Evolutionary conservation across 2,113 vertebrate genomes (phyloP).

Genomic region (Megaleporinus macrocephalus): DNA sequence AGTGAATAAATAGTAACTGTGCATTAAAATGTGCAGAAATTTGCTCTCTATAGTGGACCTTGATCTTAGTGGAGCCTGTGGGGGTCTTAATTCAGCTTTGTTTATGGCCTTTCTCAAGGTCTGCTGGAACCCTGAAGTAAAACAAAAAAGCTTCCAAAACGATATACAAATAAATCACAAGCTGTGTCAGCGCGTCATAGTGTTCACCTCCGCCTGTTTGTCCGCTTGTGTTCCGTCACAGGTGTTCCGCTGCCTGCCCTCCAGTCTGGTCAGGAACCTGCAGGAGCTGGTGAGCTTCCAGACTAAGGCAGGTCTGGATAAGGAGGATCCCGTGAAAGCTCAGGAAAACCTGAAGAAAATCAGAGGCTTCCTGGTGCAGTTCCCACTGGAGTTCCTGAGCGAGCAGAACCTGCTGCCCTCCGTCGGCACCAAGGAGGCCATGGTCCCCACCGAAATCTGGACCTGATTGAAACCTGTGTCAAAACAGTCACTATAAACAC

Average conservation of each 20-base stretch:
- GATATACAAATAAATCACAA: no score
- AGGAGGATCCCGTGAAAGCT: slow-evolving; percentile 81
- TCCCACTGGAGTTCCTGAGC: slow-evolving; percentile 94
- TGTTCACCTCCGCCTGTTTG: no score
- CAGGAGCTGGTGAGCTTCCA: slow-evolving; percentile 88
- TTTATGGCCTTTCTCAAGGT: no score
- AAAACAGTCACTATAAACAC: not conserved
- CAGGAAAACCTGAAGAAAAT: slow-evolving; percentile 93
- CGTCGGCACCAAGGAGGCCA: slow-evolving; percentile 92
- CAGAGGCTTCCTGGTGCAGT: slow-evolving; percentile 94
- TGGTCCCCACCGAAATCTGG: slow-evolving; percentile 96
- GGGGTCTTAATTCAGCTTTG: no score
- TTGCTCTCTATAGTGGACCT: no score
- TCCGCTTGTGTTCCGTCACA: slow-evolving; percentile 58
- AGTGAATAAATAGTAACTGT: no score
- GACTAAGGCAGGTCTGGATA: slow-evolving; percentile 81
- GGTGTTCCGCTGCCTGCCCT: slow-evolving; percentile 96
- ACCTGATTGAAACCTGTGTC: slow-evolving; percentile 75
- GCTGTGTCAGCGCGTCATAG: no score
- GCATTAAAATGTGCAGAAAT: no score
- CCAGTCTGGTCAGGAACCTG: slow-evolving; percentile 89
- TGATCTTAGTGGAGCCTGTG: no score
- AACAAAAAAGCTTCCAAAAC: no score
- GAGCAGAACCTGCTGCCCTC: slow-evolving; percentile 95
- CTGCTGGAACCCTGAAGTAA: no score